Evolutionary conservation across 2,888 invertebrate genomes (phyloP).

Genomic region (Lasioglossum pauxillum): DNA sequence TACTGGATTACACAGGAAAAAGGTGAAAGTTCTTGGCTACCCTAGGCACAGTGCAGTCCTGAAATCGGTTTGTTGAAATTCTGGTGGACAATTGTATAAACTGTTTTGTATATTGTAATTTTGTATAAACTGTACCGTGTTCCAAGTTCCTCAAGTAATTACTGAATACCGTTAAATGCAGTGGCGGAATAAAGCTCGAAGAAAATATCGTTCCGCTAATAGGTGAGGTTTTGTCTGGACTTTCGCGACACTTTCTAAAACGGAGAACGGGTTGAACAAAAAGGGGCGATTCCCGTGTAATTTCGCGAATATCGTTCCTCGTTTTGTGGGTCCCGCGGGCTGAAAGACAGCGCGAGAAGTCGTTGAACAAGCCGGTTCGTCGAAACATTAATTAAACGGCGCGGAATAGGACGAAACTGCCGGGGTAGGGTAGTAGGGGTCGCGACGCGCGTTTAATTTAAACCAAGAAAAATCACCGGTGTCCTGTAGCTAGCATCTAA

Average conservation of each 20-base stretch:
- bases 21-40: too few species aligned
- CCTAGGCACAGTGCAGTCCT: too few species aligned
- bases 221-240: not conserved
- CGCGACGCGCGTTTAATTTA: slow-evolving; percentile 53
- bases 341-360: not conserved
- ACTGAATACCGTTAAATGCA: not conserved
- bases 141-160: not conserved
- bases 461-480: slow-evolving; percentile 65
- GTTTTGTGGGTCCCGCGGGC: not conserved
- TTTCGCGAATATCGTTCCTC: slow-evolving; percentile 1
- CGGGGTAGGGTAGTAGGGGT: not conserved
- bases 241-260: not conserved
- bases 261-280: not conserved
- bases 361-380: slow-evolving; percentile 23
- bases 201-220: not conserved
- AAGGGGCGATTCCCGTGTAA: not conserved
- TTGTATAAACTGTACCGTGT: not conserved
- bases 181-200: not conserved
- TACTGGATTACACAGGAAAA: too few species aligned
- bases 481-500: slow-evolving; percentile 70
- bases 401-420: slow-evolving; percentile 23
- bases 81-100: too few species aligned
- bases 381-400: slow-evolving; percentile 54
- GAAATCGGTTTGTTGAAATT: too few species aligned
- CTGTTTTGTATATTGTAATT: not conserved